phyloP scores from a whole-genome alignment of 1,140 invertebrate genomes.

The Drosophila arizonae region DNA sequence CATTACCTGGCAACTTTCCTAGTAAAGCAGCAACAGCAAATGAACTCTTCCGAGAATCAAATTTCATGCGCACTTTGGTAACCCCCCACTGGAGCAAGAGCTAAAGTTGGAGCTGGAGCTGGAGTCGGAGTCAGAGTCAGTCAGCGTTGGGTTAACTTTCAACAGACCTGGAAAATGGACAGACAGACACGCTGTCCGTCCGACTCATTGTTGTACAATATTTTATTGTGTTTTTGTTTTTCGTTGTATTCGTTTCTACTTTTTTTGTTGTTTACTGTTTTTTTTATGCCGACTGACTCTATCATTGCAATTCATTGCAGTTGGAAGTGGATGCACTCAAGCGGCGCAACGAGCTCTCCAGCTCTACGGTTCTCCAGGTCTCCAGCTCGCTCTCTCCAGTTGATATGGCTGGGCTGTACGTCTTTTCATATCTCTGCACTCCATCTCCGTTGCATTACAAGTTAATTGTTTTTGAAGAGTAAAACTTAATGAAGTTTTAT shows the following conservation, averaged over 20 bases:
- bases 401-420: constrained; percentile 19
- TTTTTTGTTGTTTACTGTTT: constrained; percentile 41
- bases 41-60: constrained; percentile 77
- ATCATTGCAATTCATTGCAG: constrained; percentile 74
- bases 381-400: constrained; percentile 17
- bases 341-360: constrained; percentile 48
- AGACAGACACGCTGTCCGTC: constrained; percentile 14
- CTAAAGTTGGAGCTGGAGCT: constrained; percentile 4
- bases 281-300: constrained; percentile 41
- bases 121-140: constrained; percentile 8
- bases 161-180: constrained; percentile 28
- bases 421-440: constrained; percentile 44
- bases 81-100: constrained; percentile 33
- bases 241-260: constrained; percentile 37
- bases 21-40: constrained; percentile 52
- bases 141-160: constrained; percentile 27
- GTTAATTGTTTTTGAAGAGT: constrained; percentile 67
- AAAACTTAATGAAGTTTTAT: constrained; percentile 76
- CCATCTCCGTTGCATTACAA: constrained; percentile 55
- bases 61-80: constrained; percentile 73
- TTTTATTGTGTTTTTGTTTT: constrained; percentile 50
- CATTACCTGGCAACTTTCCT: constrained; percentile 57
- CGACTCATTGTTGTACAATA: constrained; percentile 58
- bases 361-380: constrained; percentile 16
- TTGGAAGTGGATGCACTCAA: constrained; percentile 71